Evolutionary conservation across 2,888 invertebrate genomes (phyloP).

Genomic region (Mimumesa dahlbomi): DNA sequence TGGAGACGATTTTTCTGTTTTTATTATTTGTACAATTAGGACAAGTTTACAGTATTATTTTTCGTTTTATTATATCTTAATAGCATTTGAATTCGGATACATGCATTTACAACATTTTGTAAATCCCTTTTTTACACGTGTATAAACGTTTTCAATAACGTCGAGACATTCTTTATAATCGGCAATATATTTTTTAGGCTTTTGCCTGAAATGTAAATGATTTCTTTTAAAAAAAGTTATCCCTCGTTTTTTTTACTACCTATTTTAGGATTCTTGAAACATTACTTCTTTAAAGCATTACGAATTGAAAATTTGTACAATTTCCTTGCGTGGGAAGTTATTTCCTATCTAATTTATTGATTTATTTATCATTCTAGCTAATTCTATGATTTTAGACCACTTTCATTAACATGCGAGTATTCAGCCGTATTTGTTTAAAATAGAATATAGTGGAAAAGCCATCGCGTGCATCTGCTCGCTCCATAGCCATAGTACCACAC

Average conservation of each 20-base stretch:
- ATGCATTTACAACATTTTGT: too few species aligned
- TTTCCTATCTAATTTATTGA: too few species aligned
- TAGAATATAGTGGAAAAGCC: conserved; percentile 41
- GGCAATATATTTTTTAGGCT: neutral
- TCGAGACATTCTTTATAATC: too few species aligned
- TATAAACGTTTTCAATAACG: too few species aligned
- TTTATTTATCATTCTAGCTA: too few species aligned
- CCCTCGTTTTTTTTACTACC: neutral
- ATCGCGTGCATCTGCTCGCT: conserved; percentile 72
- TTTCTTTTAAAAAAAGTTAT: neutral
- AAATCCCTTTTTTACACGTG: too few species aligned
- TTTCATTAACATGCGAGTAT: neutral
- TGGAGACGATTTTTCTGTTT: conserved; percentile 2
- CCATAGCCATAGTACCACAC: conserved; percentile 80
- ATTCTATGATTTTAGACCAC: too few species aligned
- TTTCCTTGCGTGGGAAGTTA: too few species aligned
- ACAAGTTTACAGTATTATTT: too few species aligned
- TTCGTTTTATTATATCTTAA: too few species aligned
- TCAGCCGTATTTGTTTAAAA: conserved; percentile 3
- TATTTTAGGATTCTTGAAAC: neutral
- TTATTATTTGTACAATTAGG: neutral
- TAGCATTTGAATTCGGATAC: neutral
- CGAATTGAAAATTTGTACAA: too few species aligned
- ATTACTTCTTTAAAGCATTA: too few species aligned
- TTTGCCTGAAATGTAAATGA: neutral